Base-by-base conservation (phyloP, 2,113 vertebrate species). In the Vulpes vulpes region DNA sequence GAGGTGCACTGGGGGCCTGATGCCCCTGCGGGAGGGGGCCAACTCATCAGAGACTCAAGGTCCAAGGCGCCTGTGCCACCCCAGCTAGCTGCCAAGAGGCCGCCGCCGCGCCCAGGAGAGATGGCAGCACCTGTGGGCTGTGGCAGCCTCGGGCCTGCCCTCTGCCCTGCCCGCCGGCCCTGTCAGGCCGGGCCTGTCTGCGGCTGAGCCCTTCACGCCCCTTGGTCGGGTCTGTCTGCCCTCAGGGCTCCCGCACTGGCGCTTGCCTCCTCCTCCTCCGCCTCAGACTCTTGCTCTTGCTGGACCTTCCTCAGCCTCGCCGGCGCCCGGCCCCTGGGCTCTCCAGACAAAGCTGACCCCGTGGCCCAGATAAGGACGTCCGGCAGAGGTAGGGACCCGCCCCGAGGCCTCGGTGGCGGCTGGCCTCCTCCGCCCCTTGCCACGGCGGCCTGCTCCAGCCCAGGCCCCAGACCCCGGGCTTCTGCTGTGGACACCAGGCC, bases 331-430 rank as follows among this genome's bases (percentile, higher is more conserved):
- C 97, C 98, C 98, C 98, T 98, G 98, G 98, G 98, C 98, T 98
- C 98, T 98, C 97, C 98, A 98, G 98, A 98, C 98, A 98, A 98
- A 98, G 98, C 98, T 98, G 98, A 98, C 97, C 98, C 98, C 96
- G 98, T 98, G 98, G 98, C 98, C 98, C 98, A 98, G 98, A 98
- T 98, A 98, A 98, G 98, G 98, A 98, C 97, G 97, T 98, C 97
- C 97, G 97, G 98, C 98, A 98, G 98, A 98, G 98, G 98, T 98
- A 98, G 98, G 98, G 97, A 98, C 97, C 97, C 53, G 98, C 97
- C 98, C 97, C n/a, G 79, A 98, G 97, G 97, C 95, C 96, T 98
- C 94, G 95, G 97, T 97, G 98, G 97, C 97, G 93, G 97, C 97
- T 97, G 97, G 97, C 98, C 97, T 98, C 97, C 97, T 98, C 97